Conservation (phyloP, 2,888 invertebrate species). For the Tetragonula carbonaria region DNA sequence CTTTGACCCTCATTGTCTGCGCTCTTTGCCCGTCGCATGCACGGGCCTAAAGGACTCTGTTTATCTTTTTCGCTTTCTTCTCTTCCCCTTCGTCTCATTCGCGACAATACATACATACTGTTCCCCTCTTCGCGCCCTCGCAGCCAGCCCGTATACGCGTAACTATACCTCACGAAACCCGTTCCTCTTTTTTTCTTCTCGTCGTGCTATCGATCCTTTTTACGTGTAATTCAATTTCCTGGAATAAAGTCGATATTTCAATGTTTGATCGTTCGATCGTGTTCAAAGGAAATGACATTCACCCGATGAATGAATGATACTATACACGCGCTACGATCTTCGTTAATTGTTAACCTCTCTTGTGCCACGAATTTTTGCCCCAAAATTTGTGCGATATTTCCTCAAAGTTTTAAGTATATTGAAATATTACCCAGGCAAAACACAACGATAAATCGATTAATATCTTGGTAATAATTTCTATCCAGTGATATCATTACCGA, state of each 20-base stretch:
- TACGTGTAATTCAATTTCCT: conserved; percentile 17
- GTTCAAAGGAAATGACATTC: not conserved
- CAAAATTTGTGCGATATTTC: too few relatives aligned
- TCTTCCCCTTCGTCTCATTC: conserved; percentile 55
- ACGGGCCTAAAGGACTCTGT: conserved; percentile 64
- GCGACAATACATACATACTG: conserved; percentile 52
- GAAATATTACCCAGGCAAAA: too few relatives aligned
- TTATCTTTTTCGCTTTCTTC: conserved; percentile 64
- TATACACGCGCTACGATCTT: too few relatives aligned
- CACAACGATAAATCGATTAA: too few relatives aligned
- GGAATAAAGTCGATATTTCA: conserved; percentile 1
- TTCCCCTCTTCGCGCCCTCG: conserved; percentile 19
- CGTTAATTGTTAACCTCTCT: too few relatives aligned
- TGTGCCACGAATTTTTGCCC: too few relatives aligned
- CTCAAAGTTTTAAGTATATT: too few relatives aligned
- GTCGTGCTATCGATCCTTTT: conserved; percentile 3
- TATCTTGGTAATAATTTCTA: too few relatives aligned
- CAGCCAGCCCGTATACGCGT: conserved; percentile 37
- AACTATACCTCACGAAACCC: conserved; percentile 39
- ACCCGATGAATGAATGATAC: not conserved
- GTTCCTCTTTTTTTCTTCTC: not conserved
- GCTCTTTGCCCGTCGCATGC: conserved; percentile 67
- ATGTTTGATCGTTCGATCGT: not conserved
- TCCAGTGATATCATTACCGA: too few relatives aligned
- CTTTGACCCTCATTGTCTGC: conserved; percentile 75